Conservation (phyloP, 92 coral and sea anemone species). For the Parazoanthus swiftii region DNA sequence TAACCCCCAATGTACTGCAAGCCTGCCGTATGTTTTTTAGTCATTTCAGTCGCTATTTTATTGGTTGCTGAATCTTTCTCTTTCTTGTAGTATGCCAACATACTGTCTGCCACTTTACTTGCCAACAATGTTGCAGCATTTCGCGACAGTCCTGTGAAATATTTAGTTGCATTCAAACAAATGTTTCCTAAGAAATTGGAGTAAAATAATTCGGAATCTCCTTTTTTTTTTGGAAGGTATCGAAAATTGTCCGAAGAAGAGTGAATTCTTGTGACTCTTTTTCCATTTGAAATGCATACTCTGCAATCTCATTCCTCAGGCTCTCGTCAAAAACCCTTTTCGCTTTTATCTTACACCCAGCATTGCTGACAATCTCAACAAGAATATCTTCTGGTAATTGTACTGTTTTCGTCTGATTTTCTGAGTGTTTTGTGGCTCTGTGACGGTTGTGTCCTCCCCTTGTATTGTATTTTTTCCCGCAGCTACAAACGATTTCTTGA, state of each 20-base stretch:
- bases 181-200: constrained; percentile 47
- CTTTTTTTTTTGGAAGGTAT: constrained; percentile 49
- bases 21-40: constrained; percentile 50
- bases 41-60: constrained; percentile 28
- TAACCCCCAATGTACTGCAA: constrained; percentile 55
- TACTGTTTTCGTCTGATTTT: constrained; percentile 42
- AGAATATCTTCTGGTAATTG: constrained; percentile 29
- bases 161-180: constrained; percentile 42
- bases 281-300: constrained; percentile 39
- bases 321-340: constrained; percentile 27
- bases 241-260: constrained; percentile 49
- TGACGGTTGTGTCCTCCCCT: constrained; percentile 53
- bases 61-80: constrained; percentile 24
- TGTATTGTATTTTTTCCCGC: constrained; percentile 53
- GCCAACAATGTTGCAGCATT: constrained; percentile 61
- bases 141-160: constrained; percentile 48
- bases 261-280: constrained; percentile 56
- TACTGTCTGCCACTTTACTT: constrained; percentile 44
- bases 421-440: constrained; percentile 54
- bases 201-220: constrained; percentile 60
- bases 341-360: constrained; percentile 27
- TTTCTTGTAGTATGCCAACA: constrained; percentile 43
- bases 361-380: constrained; percentile 12
- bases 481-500: constrained; percentile 44
- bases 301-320: constrained; percentile 45